Evolutionary conservation across 2,797 vertebrate species (phyloP).

Genomic region (Xenops minutus): DNA sequence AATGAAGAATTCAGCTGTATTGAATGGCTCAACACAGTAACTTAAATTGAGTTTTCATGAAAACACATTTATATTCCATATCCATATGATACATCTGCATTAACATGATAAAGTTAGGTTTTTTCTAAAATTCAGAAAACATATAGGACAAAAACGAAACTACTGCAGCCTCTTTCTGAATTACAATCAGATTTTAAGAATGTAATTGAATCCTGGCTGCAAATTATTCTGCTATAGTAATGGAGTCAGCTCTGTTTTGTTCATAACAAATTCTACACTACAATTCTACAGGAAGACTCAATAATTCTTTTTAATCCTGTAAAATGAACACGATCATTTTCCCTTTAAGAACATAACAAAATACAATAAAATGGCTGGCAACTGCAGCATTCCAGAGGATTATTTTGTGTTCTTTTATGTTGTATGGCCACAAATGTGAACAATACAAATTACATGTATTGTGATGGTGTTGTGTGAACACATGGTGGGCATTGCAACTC

Average conservation of each 20-base stretch:
- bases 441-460: neutral
- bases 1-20: neutral
- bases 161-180: neutral
- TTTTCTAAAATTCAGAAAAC: neutral
- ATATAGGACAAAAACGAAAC: neutral
- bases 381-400: neutral
- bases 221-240: neutral
- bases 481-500: neutral
- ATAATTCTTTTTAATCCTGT: neutral
- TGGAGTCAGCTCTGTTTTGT: neutral
- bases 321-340: neutral
- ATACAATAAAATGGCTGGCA: neutral
- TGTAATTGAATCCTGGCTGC: neutral
- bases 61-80: neutral
- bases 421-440: neutral
- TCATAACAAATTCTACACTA: neutral
- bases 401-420: neutral
- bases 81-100: neutral
- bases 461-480: fast-evolving
- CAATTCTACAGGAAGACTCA: neutral
- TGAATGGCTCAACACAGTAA: neutral
- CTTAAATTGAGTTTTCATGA: neutral
- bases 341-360: neutral
- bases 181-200: neutral
- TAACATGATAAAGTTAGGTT: neutral